Conservation (phyloP, 2,888 invertebrate species). For the Amphipoea oculea region DNA sequence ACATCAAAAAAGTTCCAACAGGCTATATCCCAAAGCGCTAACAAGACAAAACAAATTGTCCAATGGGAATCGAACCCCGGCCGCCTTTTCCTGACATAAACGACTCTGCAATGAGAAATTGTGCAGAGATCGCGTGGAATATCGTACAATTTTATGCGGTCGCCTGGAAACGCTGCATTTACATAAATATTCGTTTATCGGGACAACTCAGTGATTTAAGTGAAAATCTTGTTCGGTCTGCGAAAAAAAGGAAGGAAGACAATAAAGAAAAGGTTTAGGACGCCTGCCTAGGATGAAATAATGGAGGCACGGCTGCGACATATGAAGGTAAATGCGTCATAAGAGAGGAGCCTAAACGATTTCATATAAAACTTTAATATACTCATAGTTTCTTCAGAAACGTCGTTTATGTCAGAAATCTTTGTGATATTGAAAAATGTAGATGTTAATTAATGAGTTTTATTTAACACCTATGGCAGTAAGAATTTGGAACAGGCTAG, state of each 20-base stretch:
- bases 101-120: slow-evolving; percentile 75
- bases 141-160: slow-evolving; percentile 76
- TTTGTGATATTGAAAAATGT: neutral
- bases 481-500: neutral
- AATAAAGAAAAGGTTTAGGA: slow-evolving; percentile 73
- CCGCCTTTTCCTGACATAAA: slow-evolving; percentile 67
- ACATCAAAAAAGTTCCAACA: slow-evolving; percentile 58
- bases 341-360: slow-evolving; percentile 34
- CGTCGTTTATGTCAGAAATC: neutral
- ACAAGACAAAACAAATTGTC: slow-evolving; percentile 64
- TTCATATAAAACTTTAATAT: slow-evolving; percentile 40
- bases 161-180: slow-evolving; percentile 77
- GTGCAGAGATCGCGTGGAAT: slow-evolving; percentile 73
- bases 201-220: slow-evolving; percentile 79
- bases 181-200: slow-evolving; percentile 87
- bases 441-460: neutral
- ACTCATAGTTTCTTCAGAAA: neutral
- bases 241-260: slow-evolving; percentile 73
- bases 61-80: slow-evolving; percentile 61
- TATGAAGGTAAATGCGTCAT: slow-evolving; percentile 61
- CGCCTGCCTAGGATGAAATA: slow-evolving; percentile 65
- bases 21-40: slow-evolving; percentile 48
- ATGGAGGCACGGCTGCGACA: slow-evolving; percentile 58
- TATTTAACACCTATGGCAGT: neutral
- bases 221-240: slow-evolving; percentile 76